These are phyloP conservation scores for Metopolophium dirhodum DNA, from an alignment of 1,140 invertebrate genomes.

Conservation along the genomic window DNA sequence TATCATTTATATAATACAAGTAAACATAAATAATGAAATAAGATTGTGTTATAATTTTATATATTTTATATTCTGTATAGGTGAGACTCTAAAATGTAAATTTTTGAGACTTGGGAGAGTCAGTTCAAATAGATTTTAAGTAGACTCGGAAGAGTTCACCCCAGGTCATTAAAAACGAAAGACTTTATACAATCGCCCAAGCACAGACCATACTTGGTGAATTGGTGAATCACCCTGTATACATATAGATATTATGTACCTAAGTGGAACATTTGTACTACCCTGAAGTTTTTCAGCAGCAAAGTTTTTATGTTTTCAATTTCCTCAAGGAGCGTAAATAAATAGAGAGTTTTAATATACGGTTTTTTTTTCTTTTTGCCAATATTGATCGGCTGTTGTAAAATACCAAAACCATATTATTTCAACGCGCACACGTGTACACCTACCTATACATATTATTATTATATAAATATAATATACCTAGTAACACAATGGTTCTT, in stretches of 20 bases:
- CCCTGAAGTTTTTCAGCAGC: background rate
- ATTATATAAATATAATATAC: background rate
- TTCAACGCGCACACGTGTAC: background rate
- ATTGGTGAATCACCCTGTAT: background rate
- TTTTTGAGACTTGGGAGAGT: background rate
- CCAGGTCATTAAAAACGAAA: background rate
- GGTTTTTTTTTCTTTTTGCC: background rate
- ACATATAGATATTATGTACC: background rate
- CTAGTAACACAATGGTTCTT: background rate
- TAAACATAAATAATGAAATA: no score
- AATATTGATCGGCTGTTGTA: background rate
- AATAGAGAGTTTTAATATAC: background rate
- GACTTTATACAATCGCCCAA: background rate
- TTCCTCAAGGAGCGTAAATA: background rate
- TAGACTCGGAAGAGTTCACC: background rate
- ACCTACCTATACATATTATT: background rate
- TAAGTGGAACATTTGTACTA: background rate
- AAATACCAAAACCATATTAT: conserved; percentile 24
- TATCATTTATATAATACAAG: no score
- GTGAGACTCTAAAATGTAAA: background rate
- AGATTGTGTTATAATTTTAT: background rate
- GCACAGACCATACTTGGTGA: background rate
- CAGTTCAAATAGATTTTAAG: background rate
- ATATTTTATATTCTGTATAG: background rate
- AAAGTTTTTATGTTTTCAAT: background rate